A percentile compares a stretch with the other conserved stretches of the same genome.
phyloP scores from a whole-genome alignment of 2,797 vertebrate species.

The Natrix natrix region DNA sequence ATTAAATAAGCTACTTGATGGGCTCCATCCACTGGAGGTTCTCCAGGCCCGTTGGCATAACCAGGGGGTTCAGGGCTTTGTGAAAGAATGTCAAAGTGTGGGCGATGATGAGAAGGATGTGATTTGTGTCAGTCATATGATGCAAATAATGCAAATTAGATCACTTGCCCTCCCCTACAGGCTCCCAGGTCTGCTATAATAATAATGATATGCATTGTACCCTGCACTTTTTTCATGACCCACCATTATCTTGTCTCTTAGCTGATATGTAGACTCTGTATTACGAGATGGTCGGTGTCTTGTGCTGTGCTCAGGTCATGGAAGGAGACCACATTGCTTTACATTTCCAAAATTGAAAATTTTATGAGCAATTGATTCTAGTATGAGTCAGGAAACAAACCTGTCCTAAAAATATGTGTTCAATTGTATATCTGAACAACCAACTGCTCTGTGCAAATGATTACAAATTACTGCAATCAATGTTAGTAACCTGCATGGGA shows the following conservation, averaged over 20 bases:
- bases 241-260: neutral
- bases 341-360: neutral
- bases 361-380: neutral
- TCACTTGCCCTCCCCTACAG: neutral
- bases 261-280: neutral
- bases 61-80: neutral
- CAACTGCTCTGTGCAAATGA: neutral
- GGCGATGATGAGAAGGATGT: neutral
- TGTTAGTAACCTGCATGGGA: neutral
- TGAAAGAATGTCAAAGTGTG: neutral
- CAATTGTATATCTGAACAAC: neutral
- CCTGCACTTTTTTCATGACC: neutral
- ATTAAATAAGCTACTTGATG: neutral
- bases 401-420: neutral
- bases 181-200: no score
- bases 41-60: neutral
- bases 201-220: neutral
- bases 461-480: neutral
- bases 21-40: neutral
- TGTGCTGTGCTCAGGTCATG: neutral
- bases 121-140: neutral
- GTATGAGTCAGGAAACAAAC: neutral
- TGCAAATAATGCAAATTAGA: neutral
- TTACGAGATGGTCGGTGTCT: neutral
- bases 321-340: neutral